Percentiles rank a stretch among this genome's conserved stretches.
phyloP scores from a whole-genome alignment of 2,888 invertebrate genomes.

The Drosophila nigritarsus region DNA sequence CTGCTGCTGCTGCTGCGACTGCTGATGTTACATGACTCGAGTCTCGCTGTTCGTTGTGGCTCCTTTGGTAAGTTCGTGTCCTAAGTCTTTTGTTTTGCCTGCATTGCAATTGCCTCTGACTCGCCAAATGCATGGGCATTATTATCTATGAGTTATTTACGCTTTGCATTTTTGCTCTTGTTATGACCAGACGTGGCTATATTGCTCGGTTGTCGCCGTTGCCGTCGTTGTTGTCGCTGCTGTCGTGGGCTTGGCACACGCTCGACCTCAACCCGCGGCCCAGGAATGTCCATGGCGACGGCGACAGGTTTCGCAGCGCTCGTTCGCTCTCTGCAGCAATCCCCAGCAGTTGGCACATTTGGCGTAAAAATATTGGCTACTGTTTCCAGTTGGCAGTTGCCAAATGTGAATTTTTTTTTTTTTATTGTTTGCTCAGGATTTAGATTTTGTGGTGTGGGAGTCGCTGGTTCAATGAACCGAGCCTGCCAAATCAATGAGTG shows the following conservation, averaged over 20 bases:
- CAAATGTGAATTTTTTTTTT: constrained; percentile 36
- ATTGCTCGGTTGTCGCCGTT: constrained; percentile 20
- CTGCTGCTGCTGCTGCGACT: constrained; percentile 9
- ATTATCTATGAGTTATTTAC: constrained; percentile 80
- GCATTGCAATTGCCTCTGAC: constrained; percentile 56
- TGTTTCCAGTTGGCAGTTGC: constrained; percentile 62
- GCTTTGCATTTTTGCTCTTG: constrained; percentile 68
- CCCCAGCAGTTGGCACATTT: constrained; percentile 66
- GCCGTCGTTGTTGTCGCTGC: constrained; percentile 20
- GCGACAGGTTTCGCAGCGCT: constrained; percentile 68
- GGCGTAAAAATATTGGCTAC: constrained; percentile 67
- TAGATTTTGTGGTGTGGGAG: constrained; percentile 62
- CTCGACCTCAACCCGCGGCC: constrained; percentile 52
- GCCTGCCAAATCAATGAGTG: constrained; percentile 18
- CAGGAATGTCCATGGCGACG: constrained; percentile 68
- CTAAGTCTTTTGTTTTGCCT: constrained; percentile 79
- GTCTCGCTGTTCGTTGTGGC: constrained; percentile 31
- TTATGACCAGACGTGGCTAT: constrained; percentile 68
- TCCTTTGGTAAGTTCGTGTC: constrained; percentile 79
- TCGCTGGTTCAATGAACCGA: constrained; percentile 65
- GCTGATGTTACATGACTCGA: constrained; percentile 77
- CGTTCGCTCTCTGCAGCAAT: constrained; percentile 26
- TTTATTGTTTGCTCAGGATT: constrained; percentile 22
- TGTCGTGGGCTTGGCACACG: constrained; percentile 78
- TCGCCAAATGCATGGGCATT: constrained; percentile 72